Evolutionary conservation across 2,797 vertebrate species (phyloP), one percentile per base, ranked within the genome.

Genomic region (Yasuhikotakia modesta): DNA sequence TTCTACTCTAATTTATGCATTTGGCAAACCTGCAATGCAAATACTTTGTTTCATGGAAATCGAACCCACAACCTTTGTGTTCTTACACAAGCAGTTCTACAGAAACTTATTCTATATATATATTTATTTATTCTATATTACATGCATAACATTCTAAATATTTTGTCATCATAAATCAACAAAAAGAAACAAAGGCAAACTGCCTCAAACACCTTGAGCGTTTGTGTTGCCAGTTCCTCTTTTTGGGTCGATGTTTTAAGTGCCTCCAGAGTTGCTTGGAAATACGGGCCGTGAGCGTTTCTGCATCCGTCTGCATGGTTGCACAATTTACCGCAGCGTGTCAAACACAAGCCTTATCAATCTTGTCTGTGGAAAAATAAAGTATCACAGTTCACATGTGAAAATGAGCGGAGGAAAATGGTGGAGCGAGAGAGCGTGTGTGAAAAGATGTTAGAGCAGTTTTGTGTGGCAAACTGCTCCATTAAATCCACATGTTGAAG

Each of bases 381-480:
- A 67, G 30, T 10, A 64, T 46, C 32, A 53, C 55, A 55, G 30
- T 21, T 46, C 30, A 61, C 27, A 61, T n/a, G 22, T 58, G 55
- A 61, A 35, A 61, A 61, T 61, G 4, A 61, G 24, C 17, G 7
- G 4, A 10, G 16, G 60, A 61, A 61, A 61, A 35, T 35, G 30
- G n/a, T 61, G 60, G 21, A 52, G 45, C 2, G 7, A 19, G 60
- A 32, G 45, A 50, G 58, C 63, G 30, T 32, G 21, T 24, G 65
- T n/a, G 45, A 75, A 12, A 57, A 65, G 50, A 32, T 73, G 86
- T 76, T 87, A 89, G 12, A 16, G 52, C 21, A 21, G 8, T 22
- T 13, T 19, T 52, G 46, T 22, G n/a, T 12, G 5, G n/a, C 27
- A 45, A 32, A 35, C 6, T 14, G 17, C 32, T 61, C 16, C 60